Evolutionary conservation across 2,888 invertebrate genomes (phyloP).

Genomic region (Tenthredo distinguenda): DNA sequence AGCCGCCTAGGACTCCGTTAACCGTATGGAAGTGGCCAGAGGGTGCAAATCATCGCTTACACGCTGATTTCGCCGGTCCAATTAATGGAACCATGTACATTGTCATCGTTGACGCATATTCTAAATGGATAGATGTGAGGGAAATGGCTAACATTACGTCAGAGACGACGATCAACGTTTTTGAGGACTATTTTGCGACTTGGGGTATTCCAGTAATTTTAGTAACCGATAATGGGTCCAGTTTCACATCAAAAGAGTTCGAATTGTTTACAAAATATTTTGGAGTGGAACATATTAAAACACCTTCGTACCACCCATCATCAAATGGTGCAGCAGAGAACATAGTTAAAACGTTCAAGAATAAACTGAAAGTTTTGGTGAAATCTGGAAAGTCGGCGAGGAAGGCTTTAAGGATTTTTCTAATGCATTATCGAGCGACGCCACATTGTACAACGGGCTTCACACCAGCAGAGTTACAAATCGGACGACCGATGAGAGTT

Average conservation of each 20-base stretch:
- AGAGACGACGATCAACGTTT: constrained; percentile 41
- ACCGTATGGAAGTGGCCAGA: constrained; percentile 45
- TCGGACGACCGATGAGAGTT: constrained; percentile 37
- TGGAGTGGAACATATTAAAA: constrained; percentile 47
- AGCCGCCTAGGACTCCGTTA: constrained; percentile 23
- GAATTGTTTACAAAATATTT: constrained; percentile 39
- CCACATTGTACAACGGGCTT: constrained; percentile 56
- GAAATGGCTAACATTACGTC: constrained; percentile 53
- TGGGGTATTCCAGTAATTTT: constrained; percentile 51
- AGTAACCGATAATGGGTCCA: constrained; percentile 53
- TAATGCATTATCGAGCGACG: constrained; percentile 54
- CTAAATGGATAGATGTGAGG: constrained; percentile 60
- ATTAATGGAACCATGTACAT: constrained; percentile 52
- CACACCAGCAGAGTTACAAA: constrained; percentile 48
- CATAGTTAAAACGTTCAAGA: constrained; percentile 55
- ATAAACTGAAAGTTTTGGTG: constrained; percentile 54
- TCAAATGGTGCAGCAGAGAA: constrained; percentile 54
- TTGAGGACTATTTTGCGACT: constrained; percentile 52
- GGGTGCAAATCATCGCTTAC: constrained; percentile 24
- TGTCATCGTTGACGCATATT: constrained; percentile 58
- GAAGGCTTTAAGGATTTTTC: neutral
- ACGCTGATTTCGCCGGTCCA: constrained; percentile 46
- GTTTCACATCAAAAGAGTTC: constrained; percentile 52
- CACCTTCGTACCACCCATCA: constrained; percentile 55
- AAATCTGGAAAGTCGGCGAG: neutral